Evolutionary conservation across 1,140 invertebrate species (phyloP).

Genomic region (Drosophila asahinai): DNA sequence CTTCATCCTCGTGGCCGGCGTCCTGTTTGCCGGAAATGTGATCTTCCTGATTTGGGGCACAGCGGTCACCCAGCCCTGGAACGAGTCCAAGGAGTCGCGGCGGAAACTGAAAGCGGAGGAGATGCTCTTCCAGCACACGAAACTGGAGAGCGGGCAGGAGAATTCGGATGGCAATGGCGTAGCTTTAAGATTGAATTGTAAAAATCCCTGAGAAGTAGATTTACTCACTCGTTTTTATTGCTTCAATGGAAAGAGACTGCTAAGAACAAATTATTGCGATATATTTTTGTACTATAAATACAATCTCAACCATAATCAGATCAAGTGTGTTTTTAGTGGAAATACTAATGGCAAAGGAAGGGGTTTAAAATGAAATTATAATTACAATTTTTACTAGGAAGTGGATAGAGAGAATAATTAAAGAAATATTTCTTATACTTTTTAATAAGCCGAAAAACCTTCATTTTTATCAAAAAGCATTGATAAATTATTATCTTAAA

Average conservation of each 20-base stretch:
- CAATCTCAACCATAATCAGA: constrained; percentile 7
- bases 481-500: no score
- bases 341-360: background rate
- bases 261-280: constrained; percentile 23
- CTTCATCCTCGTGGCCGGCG: constrained; percentile 89
- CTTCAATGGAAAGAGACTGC: constrained; percentile 13
- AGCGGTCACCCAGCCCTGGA: constrained; percentile 88
- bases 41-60: constrained; percentile 89
- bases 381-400: background rate
- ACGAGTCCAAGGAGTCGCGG: constrained; percentile 75
- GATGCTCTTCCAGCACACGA: constrained; percentile 51
- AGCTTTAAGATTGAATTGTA: constrained; percentile 43
- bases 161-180: constrained; percentile 13
- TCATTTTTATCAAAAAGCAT: no score
- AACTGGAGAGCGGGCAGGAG: constrained; percentile 37
- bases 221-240: constrained; percentile 8
- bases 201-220: constrained; percentile 35
- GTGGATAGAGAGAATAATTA: no score
- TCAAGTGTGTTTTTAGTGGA: background rate
- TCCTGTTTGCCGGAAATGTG: constrained; percentile 89
- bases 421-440: no score
- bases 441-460: no score
- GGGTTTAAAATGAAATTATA: background rate
- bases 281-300: constrained; percentile 23
- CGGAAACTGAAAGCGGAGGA: constrained; percentile 33